These are phyloP conservation scores for crab-eating macaque (Macaca fascicularis) DNA, from an alignment of 2,113 vertebrate species.

Conservation along the genomic window T2T-MFA8v1.1 NC_088380.1:92064001-92064500, in stretches of 20 bases:
- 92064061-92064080: not conserved
- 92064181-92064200: not conserved
- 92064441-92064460: not conserved
- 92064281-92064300: not conserved
- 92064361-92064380: not conserved
- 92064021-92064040: conserved; percentile 12
- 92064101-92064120: not conserved
- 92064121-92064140: not conserved
- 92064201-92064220: not conserved
- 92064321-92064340: conserved; percentile 7
- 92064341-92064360: not conserved
- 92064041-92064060: not conserved
- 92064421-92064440: not conserved
- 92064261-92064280: not conserved
- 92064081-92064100: not conserved
- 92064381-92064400: not conserved
- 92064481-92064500: not conserved
- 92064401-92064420: not conserved
- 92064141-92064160: not conserved
- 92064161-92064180: not conserved
- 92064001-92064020: not conserved
- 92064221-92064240: not conserved
- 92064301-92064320: not conserved
- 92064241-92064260: not conserved
- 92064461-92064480: not conserved